Base-by-base conservation (phyloP, 1,140 invertebrate species). In the Physella acuta region DNA sequence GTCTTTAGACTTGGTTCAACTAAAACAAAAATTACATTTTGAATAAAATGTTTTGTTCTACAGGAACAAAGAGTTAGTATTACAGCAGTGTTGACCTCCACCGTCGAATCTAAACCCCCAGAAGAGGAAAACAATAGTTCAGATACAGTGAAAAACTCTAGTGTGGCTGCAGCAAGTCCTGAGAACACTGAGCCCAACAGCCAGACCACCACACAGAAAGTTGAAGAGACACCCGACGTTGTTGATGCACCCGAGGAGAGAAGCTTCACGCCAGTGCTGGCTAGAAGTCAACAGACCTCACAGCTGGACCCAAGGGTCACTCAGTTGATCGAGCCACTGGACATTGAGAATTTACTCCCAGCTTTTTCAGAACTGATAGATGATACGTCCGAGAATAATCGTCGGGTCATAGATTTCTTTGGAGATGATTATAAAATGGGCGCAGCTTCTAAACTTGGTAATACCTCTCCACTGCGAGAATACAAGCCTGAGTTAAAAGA, bases 291-390 rank as follows among this genome's bases (percentile, higher is more conserved):
- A 44, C 8, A 44, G 39, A 44, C 39, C 33, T 60, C 58, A 34
- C 30, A 60, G 39, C 8, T 55, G 5, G 26, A 55, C 8, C 5
- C 16, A 4, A 55, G 52, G 20, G 36, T 61, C 31, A 11, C 16
- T 39, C 33, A 61, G 36, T 39, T 61, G 28, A 2, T 61, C 1
- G 59, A 26, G 36, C 58, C 59, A 44, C 24, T 33, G 8, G 49
- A 64, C 20, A 51, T 64, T 51, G 30, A 64, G 24, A 51, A 36
- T 2, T 36, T 64, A 37, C 62, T 64, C 1, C 62, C 62, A 44
- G 4, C 34, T 16, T 53, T 64, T 51, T 11, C 34, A 37, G 60
- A 62, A 14, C 24, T 64, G n/a, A 49, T 64, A 16, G 39, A 28
- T 8, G 62, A 51, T 37, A 11, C 5, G 8, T 64, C 62, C 33